Evolutionary conservation across 2,797 vertebrate genomes (phyloP).

Genomic region (Lerista edwardsae): DNA sequence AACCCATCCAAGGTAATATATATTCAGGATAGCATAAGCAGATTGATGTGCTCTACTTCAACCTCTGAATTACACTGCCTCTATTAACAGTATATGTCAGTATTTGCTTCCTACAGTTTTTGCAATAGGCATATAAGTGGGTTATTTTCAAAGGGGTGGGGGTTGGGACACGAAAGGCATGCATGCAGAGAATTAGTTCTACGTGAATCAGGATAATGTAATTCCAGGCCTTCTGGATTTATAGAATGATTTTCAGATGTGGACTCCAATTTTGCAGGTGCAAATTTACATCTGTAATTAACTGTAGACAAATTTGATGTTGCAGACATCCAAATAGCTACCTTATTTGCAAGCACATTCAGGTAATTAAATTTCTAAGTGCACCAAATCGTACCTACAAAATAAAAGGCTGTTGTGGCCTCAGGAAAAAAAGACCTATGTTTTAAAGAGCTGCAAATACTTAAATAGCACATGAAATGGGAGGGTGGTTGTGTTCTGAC

Average conservation of each 20-base stretch:
- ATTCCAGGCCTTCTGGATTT: constrained; percentile 21
- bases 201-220: neutral
- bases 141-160: neutral
- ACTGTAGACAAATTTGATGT: constrained; percentile 41
- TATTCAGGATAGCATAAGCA: neutral
- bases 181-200: neutral
- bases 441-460: constrained; percentile 47
- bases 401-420: constrained; percentile 45
- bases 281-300: constrained; percentile 55
- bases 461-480: constrained; percentile 41
- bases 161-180: constrained; percentile 5
- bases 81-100: neutral
- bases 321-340: constrained; percentile 44
- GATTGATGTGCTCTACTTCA: neutral
- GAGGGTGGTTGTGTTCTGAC: constrained; percentile 39
- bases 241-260: constrained; percentile 31
- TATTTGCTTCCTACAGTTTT: neutral
- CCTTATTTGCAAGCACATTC: constrained; percentile 52
- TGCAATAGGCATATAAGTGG: neutral
- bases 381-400: constrained; percentile 48
- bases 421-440: constrained; percentile 37
- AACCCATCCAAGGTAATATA: neutral
- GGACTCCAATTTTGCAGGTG: constrained; percentile 37
- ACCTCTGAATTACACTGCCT: neutral
- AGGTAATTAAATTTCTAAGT: constrained; percentile 17